Evolutionary conservation across 2,888 invertebrate genomes (phyloP), one percentile per base, ranked within the genome.

Genomic region (Trissolcus japonicus): DNA sequence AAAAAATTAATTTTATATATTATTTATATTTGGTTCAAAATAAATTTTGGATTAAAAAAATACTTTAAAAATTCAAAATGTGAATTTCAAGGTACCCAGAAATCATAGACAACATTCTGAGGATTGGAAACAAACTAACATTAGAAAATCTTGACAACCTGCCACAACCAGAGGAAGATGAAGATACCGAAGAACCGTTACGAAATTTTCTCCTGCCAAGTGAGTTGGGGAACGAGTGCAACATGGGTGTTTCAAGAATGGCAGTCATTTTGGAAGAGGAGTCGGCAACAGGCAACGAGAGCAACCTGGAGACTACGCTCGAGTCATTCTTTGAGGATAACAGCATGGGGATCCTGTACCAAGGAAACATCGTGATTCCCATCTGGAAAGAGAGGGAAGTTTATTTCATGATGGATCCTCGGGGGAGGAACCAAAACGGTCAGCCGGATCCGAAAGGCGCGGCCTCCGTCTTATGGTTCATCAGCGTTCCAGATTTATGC

Each of bases 301-400:
- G 68, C 0, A 84, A 87, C 0, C 41, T 82, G 79, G 87, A 90
- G 50, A 84, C 84, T 65, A 91, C 90, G 0, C 79, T 93, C 19
- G 92, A 92, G 80, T 88, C 89, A 0, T 93, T 93, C 86, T 93
- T 93, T 83, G 90, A 90, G 51, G 83, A 86, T 0, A 91, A 92
- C 83, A 89, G 90, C 0, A 91, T 92, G 85, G 91, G 91, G 1
- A 91, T 93, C 1, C 86, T 93, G 7, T 86, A 92, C 16, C 89
- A 89, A 1, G 86, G 86, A 2, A 69, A 82, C 2, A 67, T 89
- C 25, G 35, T 54, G 6, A 63, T 74, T 77, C 87, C 90, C 0
- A 84, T 88, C 6, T 88, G 88, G 88, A 84, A 79, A 41, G 86
- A 87, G 41, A 83, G 68, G 3, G 75, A 81, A 3, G 78, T 82